A percentile compares a stretch with the other conserved stretches of the same genome.
phyloP scores from a whole-genome alignment of 2,888 invertebrate species.

The Cylloceria caligata region DNA sequence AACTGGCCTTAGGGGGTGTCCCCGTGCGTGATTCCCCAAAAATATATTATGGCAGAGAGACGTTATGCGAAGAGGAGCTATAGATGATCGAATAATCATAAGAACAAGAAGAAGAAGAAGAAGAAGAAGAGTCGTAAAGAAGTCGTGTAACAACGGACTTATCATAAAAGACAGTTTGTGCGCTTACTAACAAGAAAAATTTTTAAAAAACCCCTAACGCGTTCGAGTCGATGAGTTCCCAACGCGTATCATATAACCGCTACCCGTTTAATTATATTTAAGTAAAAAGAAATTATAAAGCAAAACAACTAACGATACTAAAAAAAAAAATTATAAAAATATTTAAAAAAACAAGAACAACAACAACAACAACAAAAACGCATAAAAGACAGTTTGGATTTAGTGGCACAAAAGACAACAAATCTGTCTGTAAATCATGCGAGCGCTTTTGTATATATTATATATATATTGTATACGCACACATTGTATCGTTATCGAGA shows the following conservation, averaged over 20 bases:
- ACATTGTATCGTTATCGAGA: slow-evolving; percentile 78
- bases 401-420: slow-evolving; percentile 73
- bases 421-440: slow-evolving; percentile 78
- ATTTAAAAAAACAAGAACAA: too few species aligned
- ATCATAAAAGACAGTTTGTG: slow-evolving; percentile 82
- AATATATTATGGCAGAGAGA: slow-evolving; percentile 10
- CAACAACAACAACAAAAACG: slow-evolving; percentile 39
- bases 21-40: slow-evolving; percentile 42
- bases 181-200: slow-evolving; percentile 80
- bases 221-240: slow-evolving; percentile 43
- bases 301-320: slow-evolving; percentile 63
- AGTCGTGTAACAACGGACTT: slow-evolving; percentile 76
- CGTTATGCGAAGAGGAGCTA: neutral
- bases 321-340: slow-evolving; percentile 38
- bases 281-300: slow-evolving; percentile 56
- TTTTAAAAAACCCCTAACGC: slow-evolving; percentile 41
- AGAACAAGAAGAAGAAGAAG: slow-evolving; percentile 42
- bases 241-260: slow-evolving; percentile 61
- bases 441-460: slow-evolving; percentile 82
- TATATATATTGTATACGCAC: slow-evolving; percentile 83
- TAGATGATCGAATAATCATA: slow-evolving; percentile 14
- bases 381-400: slow-evolving; percentile 79
- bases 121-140: slow-evolving; percentile 22
- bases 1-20: slow-evolving; percentile 65
- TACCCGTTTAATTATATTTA: slow-evolving; percentile 66